Conservation (phyloP, 2,888 invertebrate species). For the Trisateles emortualis region DNA sequence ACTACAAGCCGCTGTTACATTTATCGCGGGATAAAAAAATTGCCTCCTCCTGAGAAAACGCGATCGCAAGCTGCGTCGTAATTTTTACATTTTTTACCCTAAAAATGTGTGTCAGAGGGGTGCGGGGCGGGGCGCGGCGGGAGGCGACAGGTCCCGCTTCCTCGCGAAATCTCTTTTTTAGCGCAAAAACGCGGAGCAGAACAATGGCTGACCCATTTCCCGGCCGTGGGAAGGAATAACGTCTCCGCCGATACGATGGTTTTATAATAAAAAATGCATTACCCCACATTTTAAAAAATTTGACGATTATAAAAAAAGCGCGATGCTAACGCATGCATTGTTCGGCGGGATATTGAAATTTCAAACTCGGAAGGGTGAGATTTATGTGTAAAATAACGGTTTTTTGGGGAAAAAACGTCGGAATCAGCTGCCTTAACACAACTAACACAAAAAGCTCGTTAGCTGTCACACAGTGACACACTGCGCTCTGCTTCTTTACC, state of each 20-base stretch:
- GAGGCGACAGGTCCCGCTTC: slow-evolving; percentile 72
- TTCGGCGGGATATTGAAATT: slow-evolving; percentile 79
- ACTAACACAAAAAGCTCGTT: slow-evolving; percentile 53
- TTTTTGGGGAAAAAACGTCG: slow-evolving; percentile 70
- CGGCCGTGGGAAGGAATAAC: slow-evolving; percentile 87
- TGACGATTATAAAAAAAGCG: slow-evolving; percentile 70
- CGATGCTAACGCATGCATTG: slow-evolving; percentile 72
- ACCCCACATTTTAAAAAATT: slow-evolving; percentile 84
- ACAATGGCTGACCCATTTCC: slow-evolving; percentile 86
- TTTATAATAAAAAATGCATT: slow-evolving; percentile 84
- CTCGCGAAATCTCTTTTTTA: slow-evolving; percentile 82
- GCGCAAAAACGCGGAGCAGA: slow-evolving; percentile 78
- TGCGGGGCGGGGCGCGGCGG: slow-evolving; percentile 50
- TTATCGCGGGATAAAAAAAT: slow-evolving; percentile 67
- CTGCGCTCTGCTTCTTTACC: no score
- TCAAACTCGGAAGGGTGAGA: slow-evolving; percentile 83
- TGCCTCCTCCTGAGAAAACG: slow-evolving; percentile 77
- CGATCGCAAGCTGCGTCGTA: slow-evolving; percentile 79
- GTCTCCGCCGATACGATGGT: slow-evolving; percentile 69
- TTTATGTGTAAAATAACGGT: slow-evolving; percentile 85
- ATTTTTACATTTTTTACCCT: slow-evolving; percentile 82
- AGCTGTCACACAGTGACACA: slow-evolving; percentile 35
- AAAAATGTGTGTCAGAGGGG: slow-evolving; percentile 84
- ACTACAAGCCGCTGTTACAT: slow-evolving; percentile 74
- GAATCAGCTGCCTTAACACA: slow-evolving; percentile 72